A percentile compares a stretch with the other conserved stretches of the same genome.
Evolutionary conservation across 1,140 invertebrate genomes (phyloP).

Genomic region (Periplaneta americana): DNA sequence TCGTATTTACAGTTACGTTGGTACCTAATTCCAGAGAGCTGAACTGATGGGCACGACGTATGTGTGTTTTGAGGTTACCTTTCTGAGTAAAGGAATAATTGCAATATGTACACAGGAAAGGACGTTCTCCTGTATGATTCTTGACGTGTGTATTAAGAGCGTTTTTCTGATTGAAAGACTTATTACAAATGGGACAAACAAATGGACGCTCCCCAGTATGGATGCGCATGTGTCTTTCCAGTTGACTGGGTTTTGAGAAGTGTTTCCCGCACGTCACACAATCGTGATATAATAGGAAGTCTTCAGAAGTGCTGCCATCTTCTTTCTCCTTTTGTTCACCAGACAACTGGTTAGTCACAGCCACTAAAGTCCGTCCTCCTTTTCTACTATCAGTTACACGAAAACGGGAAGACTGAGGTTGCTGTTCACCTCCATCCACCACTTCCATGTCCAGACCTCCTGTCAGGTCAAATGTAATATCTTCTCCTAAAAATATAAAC

Average conservation of each 20-base stretch:
- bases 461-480: neutral
- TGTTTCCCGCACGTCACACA: conserved; percentile 38
- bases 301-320: neutral
- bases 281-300: conserved; percentile 21
- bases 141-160: conserved; percentile 28
- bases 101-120: conserved; percentile 45
- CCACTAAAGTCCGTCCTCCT: neutral
- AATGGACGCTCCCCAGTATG: conserved; percentile 65
- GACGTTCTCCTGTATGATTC: conserved; percentile 44
- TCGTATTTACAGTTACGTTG: neutral
- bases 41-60: conserved; percentile 43
- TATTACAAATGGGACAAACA: conserved; percentile 55
- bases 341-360: neutral
- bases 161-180: conserved; percentile 45
- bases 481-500: neutral
- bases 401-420: neutral
- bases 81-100: conserved; percentile 51
- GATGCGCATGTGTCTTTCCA: conserved; percentile 33
- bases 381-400: conserved; percentile 6
- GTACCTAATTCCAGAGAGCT: neutral
- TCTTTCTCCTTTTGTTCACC: neutral
- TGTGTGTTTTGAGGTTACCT: conserved; percentile 53
- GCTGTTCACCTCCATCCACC: neutral
- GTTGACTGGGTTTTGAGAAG: conserved; percentile 37
- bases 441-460: neutral